phyloP scores from a whole-genome alignment of 1,140 invertebrate genomes.

The Coptotermes formosanus region DNA sequence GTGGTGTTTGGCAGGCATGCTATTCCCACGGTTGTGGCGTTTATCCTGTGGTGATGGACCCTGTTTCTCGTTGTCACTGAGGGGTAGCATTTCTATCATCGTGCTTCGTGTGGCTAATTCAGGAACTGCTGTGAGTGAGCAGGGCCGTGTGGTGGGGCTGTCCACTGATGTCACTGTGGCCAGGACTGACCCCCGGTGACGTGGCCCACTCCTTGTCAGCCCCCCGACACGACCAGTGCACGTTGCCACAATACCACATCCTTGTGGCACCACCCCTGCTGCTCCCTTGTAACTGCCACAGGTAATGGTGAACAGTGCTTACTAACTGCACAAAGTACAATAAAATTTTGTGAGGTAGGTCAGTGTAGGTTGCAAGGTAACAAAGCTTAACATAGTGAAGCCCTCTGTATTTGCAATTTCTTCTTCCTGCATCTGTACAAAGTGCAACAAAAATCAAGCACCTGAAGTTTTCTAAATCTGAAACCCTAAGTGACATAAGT shows the following conservation, averaged over 20 bases:
- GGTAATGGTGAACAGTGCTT: neutral
- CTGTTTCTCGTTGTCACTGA: neutral
- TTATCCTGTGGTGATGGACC: neutral
- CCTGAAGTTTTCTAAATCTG: too few species aligned
- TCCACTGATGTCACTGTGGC: conserved; percentile 25
- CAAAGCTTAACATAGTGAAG: too few species aligned
- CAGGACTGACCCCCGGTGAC: conserved; percentile 19
- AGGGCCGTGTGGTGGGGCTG: neutral
- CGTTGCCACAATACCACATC: neutral
- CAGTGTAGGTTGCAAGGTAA: too few species aligned
- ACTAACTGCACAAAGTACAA: conserved; percentile 34
- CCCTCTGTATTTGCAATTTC: too few species aligned
- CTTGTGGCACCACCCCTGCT: conserved; percentile 36
- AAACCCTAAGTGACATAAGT: too few species aligned
- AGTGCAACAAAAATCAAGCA: too few species aligned
- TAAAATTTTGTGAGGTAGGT: too few species aligned
- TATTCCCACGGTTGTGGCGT: neutral
- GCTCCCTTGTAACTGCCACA: neutral
- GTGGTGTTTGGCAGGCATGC: neutral
- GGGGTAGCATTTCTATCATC: neutral
- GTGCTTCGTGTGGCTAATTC: neutral
- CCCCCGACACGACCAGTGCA: neutral
- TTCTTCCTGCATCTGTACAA: too few species aligned
- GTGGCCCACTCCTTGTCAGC: neutral
- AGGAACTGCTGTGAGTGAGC: neutral